Percentiles rank a stretch among this genome's conserved stretches.
phyloP scores from a whole-genome alignment of 2,113 vertebrate genomes.

The Eptesicus fuscus region DNA sequence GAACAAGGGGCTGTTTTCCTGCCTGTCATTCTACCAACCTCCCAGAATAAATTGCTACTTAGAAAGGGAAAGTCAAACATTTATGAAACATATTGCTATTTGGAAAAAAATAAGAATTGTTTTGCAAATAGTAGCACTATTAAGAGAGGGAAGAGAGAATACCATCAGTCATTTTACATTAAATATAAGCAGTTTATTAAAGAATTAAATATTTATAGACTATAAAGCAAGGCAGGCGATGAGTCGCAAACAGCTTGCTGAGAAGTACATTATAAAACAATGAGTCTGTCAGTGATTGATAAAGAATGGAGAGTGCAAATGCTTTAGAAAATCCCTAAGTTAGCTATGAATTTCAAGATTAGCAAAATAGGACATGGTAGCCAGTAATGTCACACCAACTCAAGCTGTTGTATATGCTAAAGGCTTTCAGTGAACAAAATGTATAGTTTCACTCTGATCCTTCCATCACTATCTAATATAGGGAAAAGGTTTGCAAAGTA shows the following conservation, averaged over 20 bases:
- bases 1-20: conserved; percentile 52
- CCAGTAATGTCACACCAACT: conserved; percentile 37
- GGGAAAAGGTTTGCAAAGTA: neutral
- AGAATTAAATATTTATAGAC: conserved; percentile 88
- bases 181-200: conserved; percentile 87
- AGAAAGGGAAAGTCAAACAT: conserved; percentile 79
- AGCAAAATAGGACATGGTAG: conserved; percentile 58
- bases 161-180: conserved; percentile 84
- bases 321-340: conserved; percentile 79
- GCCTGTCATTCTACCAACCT: conserved; percentile 71
- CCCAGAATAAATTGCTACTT: conserved; percentile 77
- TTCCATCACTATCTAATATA: neutral
- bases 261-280: conserved; percentile 84
- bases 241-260: conserved; percentile 82
- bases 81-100: conserved; percentile 79
- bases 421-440: conserved; percentile 36
- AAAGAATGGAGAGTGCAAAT: conserved; percentile 76
- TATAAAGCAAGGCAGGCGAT: conserved; percentile 83
- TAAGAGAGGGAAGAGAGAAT: conserved; percentile 74
- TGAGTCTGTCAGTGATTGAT: conserved; percentile 83
- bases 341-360: conserved; percentile 74
- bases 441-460: neutral
- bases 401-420: conserved; percentile 38
- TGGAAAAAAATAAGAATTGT: conserved; percentile 77
- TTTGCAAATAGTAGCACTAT: conserved; percentile 82